phyloP scores from a whole-genome alignment of 2,888 invertebrate genomes.

The Phrixothrix hirtus region DNA sequence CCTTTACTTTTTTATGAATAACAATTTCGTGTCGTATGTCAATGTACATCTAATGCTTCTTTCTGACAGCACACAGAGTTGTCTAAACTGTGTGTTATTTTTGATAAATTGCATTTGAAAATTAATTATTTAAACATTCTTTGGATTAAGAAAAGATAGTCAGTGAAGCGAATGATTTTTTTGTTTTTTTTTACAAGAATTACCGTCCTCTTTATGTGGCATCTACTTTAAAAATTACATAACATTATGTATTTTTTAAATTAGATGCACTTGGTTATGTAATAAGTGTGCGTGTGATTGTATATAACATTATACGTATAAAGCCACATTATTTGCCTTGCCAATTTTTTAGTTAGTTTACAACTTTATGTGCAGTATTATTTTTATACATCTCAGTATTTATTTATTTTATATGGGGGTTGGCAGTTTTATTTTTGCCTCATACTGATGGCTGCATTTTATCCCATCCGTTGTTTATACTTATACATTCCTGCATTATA shows the following conservation, averaged over 20 bases:
- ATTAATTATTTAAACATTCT: background rate
- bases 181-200: constrained; percentile 8
- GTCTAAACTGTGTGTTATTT: background rate
- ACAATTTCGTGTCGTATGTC: constrained; percentile 16
- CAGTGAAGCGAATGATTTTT: background rate
- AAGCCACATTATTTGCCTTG: constrained; percentile 12
- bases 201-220: constrained; percentile 17
- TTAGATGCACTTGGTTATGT: no score
- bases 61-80: constrained; percentile 1
- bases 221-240: no score
- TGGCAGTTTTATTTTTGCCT: constrained; percentile 2
- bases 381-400: constrained; percentile 20
- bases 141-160: background rate
- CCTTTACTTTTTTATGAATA: constrained; percentile 23
- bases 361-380: constrained; percentile 26
- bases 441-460: no score
- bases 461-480: background rate
- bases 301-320: no score
- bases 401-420: constrained; percentile 8
- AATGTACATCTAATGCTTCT: constrained; percentile 3
- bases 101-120: background rate
- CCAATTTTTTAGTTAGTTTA: constrained; percentile 10
- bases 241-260: constrained; percentile 16
- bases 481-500: constrained; percentile 12
- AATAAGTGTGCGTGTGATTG: no score